These are phyloP conservation scores for Naso thynnoides DNA, from an alignment of 2,797 vertebrate species.

Conservation along the genomic window DNA sequence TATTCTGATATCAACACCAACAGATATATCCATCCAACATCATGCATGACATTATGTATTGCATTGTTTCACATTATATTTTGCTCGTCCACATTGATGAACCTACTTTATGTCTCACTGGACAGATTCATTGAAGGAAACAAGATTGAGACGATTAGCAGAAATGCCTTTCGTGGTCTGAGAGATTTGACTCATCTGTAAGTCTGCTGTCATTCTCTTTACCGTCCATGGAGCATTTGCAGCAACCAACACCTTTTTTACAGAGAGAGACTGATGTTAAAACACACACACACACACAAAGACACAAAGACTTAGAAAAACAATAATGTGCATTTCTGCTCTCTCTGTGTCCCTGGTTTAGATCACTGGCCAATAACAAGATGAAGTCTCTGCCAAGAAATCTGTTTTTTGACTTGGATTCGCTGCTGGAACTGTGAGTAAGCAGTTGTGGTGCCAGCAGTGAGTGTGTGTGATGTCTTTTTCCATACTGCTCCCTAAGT, in stretches of 20 bases:
- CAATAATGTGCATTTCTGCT: slow-evolving; percentile 2
- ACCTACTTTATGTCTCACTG: not conserved
- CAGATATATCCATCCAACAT: not conserved
- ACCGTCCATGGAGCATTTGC: not conserved
- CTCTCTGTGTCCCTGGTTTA: slow-evolving; percentile 67
- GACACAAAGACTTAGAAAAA: slow-evolving; percentile 3
- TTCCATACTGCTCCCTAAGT: slow-evolving; percentile 45
- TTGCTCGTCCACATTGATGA: not conserved
- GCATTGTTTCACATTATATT: not conserved
- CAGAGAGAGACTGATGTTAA: not conserved
- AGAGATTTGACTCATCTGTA: slow-evolving; percentile 96
- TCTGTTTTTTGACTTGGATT: slow-evolving; percentile 94
- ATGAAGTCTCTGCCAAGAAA: slow-evolving; percentile 93
- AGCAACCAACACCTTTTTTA: not conserved
- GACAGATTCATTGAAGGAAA: slow-evolving; percentile 97
- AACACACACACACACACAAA: not conserved
- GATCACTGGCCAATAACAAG: slow-evolving; percentile 96
- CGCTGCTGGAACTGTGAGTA: slow-evolving; percentile 98
- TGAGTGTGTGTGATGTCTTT: slow-evolving; percentile 44
- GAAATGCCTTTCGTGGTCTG: slow-evolving; percentile 93
- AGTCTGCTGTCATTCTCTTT: slow-evolving; percentile 75
- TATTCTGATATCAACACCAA: not conserved
- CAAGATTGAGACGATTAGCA: slow-evolving; percentile 94
- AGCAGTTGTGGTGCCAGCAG: slow-evolving; percentile 69
- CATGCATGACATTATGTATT: not conserved